Conservation (phyloP, 2,888 invertebrate genomes). For the Podabrus alpinus region DNA sequence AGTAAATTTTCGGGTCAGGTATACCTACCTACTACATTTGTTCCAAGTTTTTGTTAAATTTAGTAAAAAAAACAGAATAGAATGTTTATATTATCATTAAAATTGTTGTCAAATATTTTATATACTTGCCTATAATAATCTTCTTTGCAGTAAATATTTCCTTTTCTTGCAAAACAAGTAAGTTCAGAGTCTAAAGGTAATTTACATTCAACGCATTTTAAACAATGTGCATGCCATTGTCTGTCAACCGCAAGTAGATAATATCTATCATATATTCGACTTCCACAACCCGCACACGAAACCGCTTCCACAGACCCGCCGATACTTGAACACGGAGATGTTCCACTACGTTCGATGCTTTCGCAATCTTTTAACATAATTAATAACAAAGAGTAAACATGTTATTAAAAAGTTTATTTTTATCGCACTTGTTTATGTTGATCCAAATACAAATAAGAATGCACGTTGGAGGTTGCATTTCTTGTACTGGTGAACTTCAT, state of each 20-base stretch:
- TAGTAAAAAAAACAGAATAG: background rate
- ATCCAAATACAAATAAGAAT: background rate
- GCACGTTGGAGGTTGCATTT: background rate
- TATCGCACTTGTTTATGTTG: background rate
- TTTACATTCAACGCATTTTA: conserved; percentile 84
- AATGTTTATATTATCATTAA: background rate
- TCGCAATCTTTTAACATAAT: conserved; percentile 72
- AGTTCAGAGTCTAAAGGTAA: conserved; percentile 82
- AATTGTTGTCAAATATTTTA: conserved; percentile 10
- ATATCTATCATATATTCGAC: conserved; percentile 65
- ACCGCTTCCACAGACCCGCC: conserved; percentile 50
- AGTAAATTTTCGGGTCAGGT: background rate
- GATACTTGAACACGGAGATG: conserved; percentile 55
- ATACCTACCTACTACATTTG: background rate
- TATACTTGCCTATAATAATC: conserved; percentile 85
- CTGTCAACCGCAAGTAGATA: conserved; percentile 85
- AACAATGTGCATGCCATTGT: conserved; percentile 87
- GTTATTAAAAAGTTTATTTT: background rate
- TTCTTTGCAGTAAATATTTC: conserved; percentile 91
- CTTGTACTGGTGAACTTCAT: background rate
- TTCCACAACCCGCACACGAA: conserved; percentile 66
- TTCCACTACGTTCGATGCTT: conserved; percentile 59
- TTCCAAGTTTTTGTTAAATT: background rate
- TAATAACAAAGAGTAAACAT: background rate
- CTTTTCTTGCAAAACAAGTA: conserved; percentile 87